Conservation (phyloP, 2,888 invertebrate species). For the Panorpa germanica region DNA sequence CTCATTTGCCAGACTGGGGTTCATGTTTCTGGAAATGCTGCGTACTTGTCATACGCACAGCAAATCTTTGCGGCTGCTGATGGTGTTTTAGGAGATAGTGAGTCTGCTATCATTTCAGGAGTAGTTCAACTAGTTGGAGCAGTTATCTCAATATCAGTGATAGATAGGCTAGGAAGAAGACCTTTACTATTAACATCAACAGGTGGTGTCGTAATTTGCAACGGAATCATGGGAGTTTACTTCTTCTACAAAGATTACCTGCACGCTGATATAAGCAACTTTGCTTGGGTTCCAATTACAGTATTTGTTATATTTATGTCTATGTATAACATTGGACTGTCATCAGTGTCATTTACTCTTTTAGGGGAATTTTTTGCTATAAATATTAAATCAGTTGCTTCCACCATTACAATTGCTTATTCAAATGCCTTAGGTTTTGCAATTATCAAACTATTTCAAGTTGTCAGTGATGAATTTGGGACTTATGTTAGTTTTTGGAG, state of each 20-base stretch:
- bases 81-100: conserved; percentile 26
- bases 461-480: conserved; percentile 30
- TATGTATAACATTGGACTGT: conserved; percentile 39
- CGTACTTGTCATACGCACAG: conserved; percentile 35
- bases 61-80: conserved; percentile 38
- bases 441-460: conserved; percentile 35
- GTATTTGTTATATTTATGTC: conserved; percentile 39
- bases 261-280: conserved; percentile 25
- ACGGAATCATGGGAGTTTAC: conserved; percentile 32
- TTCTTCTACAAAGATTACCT: conserved; percentile 32
- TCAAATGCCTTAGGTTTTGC: conserved; percentile 37
- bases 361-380: conserved; percentile 44
- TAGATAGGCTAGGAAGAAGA: conserved; percentile 40
- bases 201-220: conserved; percentile 30
- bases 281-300: conserved; percentile 35
- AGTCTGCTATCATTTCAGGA: conserved; percentile 32
- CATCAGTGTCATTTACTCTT: conserved; percentile 40
- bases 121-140: conserved; percentile 33
- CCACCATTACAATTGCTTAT: conserved; percentile 38
- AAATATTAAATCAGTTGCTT: conserved; percentile 41
- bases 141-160: conserved; percentile 32
- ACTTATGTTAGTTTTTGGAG: conserved; percentile 34
- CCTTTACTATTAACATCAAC: conserved; percentile 38
- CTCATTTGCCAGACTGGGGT: conserved; percentile 37
- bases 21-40: conserved; percentile 41